Conservation (phyloP, 2,888 invertebrate genomes). For the Stenodema calcarata region DNA sequence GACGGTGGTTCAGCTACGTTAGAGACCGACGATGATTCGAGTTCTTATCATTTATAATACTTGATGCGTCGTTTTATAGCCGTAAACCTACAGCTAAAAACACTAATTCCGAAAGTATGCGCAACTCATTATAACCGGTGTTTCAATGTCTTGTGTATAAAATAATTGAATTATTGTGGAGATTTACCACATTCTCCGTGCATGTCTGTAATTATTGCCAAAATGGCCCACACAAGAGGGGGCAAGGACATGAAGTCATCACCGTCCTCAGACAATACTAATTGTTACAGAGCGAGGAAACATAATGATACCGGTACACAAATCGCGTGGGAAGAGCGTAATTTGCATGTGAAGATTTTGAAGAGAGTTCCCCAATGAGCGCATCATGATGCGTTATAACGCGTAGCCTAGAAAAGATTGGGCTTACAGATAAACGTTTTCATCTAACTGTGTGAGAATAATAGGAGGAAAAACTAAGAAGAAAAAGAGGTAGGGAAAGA, state of each 20-base stretch:
- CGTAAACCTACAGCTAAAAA: no score
- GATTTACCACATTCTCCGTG: neutral
- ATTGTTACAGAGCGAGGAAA: neutral
- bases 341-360: neutral
- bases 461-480: neutral
- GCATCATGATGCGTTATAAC: neutral
- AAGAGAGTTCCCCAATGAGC: neutral
- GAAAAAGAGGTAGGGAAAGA: neutral
- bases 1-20: no score
- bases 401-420: neutral
- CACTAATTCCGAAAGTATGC: no score
- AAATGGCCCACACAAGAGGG: neutral
- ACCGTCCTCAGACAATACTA: neutral
- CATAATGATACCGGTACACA: neutral
- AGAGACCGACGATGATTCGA: no score
- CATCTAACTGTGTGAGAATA: neutral
- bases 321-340: neutral
- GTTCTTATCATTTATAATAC: no score
- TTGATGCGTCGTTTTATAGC: no score
- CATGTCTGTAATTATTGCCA: neutral
- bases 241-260: neutral
- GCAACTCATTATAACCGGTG: no score
- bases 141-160: neutral
- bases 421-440: neutral
- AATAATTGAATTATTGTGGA: neutral